Conservation (phyloP, 1,140 invertebrate genomes). For the Eciton burchellii region DNA sequence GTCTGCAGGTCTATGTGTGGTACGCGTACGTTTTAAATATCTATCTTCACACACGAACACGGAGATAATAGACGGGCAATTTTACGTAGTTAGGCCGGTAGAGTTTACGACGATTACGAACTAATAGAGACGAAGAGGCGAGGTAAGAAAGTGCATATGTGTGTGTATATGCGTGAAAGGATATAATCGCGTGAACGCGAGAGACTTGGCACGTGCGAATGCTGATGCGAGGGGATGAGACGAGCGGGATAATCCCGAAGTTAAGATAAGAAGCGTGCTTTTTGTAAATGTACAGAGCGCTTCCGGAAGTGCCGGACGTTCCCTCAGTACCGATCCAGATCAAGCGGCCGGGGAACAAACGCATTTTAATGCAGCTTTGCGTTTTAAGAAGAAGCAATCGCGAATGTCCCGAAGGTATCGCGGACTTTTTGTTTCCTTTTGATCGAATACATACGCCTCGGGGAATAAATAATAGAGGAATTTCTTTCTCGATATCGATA, state of each 20-base stretch:
- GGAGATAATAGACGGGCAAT: slow-evolving; percentile 66
- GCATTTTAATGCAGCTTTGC: too few species aligned
- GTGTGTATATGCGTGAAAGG: slow-evolving; percentile 31
- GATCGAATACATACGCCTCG: too few species aligned
- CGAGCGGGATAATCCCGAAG: slow-evolving; percentile 18
- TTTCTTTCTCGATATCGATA: too few species aligned
- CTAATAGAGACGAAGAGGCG: neutral
- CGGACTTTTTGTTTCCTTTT: too few species aligned
- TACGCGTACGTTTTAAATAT: slow-evolving; percentile 65
- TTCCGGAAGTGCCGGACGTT: neutral
- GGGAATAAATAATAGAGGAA: too few species aligned
- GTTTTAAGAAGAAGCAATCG: too few species aligned
- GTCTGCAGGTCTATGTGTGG: slow-evolving; percentile 59
- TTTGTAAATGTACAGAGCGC: slow-evolving; percentile 31
- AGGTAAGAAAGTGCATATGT: slow-evolving; percentile 29
- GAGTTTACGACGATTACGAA: slow-evolving; percentile 39
- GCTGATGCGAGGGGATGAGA: neutral
- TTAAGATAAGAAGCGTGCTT: slow-evolving; percentile 17
- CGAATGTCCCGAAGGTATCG: too few species aligned
- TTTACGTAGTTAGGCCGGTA: slow-evolving; percentile 62
- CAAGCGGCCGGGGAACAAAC: neutral
- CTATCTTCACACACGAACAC: slow-evolving; percentile 50
- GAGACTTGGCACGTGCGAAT: neutral
- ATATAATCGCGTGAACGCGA: slow-evolving; percentile 54
- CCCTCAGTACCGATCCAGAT: neutral